Evolutionary conservation across 2,797 vertebrate genomes (phyloP).

Genomic region (Anas acuta): DNA sequence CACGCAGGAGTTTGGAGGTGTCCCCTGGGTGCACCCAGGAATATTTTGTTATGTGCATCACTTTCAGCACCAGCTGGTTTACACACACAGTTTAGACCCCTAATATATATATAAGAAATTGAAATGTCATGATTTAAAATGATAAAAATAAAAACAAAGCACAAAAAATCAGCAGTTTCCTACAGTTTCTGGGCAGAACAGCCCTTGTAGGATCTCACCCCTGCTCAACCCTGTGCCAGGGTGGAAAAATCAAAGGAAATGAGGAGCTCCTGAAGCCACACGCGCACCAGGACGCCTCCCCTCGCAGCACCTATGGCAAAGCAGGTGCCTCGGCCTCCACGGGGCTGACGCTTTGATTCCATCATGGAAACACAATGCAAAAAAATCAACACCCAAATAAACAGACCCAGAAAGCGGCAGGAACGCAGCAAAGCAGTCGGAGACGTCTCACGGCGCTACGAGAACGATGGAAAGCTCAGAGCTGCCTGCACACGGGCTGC

Average conservation of each 20-base stretch:
- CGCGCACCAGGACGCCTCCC: not conserved
- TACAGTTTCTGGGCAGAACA: not conserved
- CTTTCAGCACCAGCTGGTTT: not conserved
- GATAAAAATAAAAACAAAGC: not conserved
- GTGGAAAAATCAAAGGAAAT: not conserved
- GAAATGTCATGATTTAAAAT: not conserved
- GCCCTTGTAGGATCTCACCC: rapidly evolving
- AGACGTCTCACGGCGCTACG: not conserved
- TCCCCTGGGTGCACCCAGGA: not conserved
- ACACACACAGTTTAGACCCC: not conserved
- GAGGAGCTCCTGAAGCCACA: not conserved
- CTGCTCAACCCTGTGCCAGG: not conserved
- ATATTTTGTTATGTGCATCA: not conserved
- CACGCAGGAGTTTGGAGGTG: rapidly evolving
- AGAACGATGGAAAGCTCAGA: not conserved
- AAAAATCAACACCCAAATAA: constrained; percentile 7
- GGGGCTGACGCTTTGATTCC: not conserved
- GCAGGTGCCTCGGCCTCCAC: not conserved
- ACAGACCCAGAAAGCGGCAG: constrained; percentile 42
- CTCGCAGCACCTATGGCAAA: not conserved
- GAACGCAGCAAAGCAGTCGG: not conserved
- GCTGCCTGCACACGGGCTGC: not conserved
- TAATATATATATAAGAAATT: not conserved
- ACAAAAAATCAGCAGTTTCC: not conserved
- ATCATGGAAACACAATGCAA: not conserved